phyloP scores from a whole-genome alignment of 2,113 vertebrate genomes.

The Potamarius usumacintae region DNA sequence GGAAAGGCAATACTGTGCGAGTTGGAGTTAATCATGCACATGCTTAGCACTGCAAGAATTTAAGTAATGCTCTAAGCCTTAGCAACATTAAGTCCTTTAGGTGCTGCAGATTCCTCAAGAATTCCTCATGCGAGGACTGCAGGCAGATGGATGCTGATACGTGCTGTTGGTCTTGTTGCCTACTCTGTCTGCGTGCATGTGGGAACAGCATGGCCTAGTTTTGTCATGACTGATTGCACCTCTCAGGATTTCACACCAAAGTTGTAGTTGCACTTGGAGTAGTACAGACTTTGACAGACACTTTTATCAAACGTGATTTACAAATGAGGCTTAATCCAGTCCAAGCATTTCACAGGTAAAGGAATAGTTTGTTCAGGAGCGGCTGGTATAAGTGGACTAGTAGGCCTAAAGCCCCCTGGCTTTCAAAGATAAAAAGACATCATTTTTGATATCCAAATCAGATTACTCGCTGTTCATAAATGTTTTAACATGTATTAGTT shows the following conservation, averaged over 20 bases:
- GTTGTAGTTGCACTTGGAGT: neutral
- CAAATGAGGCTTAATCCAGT: neutral
- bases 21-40: neutral
- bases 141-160: neutral
- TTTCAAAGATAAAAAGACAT: neutral
- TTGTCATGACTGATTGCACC: neutral
- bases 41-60: neutral
- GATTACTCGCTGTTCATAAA: neutral
- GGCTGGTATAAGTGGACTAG: neutral
- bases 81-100: neutral
- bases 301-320: neutral
- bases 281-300: neutral
- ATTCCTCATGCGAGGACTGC: neutral
- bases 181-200: neutral
- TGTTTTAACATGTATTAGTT: neutral
- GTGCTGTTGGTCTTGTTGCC: neutral
- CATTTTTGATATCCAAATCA: neutral
- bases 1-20: neutral
- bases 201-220: conserved; percentile 22
- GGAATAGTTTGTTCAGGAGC: neutral
- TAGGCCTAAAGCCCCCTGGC: neutral
- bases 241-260: conserved; percentile 2
- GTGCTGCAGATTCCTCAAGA: conserved; percentile 12
- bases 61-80: neutral
- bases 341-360: neutral